Base-by-base conservation (phyloP, 2,113 vertebrate species). In the Poeciliopsis prolifica region DNA sequence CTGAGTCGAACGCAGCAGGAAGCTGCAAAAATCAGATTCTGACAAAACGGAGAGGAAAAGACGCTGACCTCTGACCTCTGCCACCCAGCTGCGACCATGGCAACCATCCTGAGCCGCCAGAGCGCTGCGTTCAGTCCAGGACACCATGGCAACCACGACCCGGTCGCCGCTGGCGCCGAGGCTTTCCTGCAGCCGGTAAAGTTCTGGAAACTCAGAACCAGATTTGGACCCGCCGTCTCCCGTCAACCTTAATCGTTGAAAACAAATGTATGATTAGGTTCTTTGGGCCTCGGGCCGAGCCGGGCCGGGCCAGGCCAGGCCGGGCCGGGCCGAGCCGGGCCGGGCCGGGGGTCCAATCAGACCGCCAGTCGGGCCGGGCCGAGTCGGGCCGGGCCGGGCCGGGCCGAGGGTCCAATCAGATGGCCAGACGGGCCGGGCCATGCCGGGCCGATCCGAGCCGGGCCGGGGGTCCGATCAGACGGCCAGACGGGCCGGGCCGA, bases 201-300 rank as follows among this genome's bases (percentile, higher is more conserved):
- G 75, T 82, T 70, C 76, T 75, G 66, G 70, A 29, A 86, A 76
- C 62, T 75, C 30, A 73, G 37, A 74, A 60, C 72, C 79, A 62
- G 58, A 85, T 70, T 75, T 79, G 80, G 61, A 82, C 69, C 81
- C 77, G 68, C 33, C 74, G 19, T 69, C 68, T 81, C 90, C 82
- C 19, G 60, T 67, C 84, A 86, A 92, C 87, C 91, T 78, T 90
- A 92, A 89, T 92, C 92, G 89, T 92, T 80, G 58, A 90, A 93
- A 93, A 93, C 89, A 93, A 92, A 92, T 93, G 89, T 93, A 93
- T 86, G 86, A 92, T 90, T 87, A 91, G 80, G 91, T 92, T 89
- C 75, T 65, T 51, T 80, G 35, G 88, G 82, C 85, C 74, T 77
- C 69, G 3, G 44, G 51, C 62, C 19, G 24, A 73, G 64, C 74